Conservation (phyloP, 2,797 vertebrate genomes). For the Craterocephalus amniculus region DNA sequence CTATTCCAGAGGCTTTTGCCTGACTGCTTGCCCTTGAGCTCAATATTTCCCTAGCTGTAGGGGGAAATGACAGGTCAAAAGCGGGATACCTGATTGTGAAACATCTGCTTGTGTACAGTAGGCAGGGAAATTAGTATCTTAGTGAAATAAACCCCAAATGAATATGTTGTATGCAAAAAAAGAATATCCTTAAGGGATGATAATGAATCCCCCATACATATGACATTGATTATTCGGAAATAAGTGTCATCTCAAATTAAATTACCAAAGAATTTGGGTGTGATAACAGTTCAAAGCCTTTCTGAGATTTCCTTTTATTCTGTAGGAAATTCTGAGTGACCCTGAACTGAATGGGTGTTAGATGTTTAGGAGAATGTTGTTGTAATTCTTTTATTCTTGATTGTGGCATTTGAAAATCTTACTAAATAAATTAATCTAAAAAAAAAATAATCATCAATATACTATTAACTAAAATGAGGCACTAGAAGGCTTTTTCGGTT, state of each 20-base stretch:
- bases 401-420: no score
- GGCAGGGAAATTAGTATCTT: constrained; percentile 53
- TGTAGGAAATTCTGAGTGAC: not conserved
- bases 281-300: constrained; percentile 33
- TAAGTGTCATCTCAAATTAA: constrained; percentile 34
- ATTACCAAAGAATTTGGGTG: constrained; percentile 14
- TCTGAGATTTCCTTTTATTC: constrained; percentile 22
- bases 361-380: not conserved
- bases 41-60: constrained; percentile 56
- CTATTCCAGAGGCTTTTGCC: constrained; percentile 74
- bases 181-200: constrained; percentile 25
- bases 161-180: constrained; percentile 17
- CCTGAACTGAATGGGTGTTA: not conserved
- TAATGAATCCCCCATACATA: constrained; percentile 29
- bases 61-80: constrained; percentile 71
- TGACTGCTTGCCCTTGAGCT: constrained; percentile 71
- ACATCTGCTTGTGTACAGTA: constrained; percentile 40
- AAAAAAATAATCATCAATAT: not conserved
- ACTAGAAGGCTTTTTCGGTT: not conserved
- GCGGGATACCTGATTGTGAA: constrained; percentile 46
- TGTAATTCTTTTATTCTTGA: not conserved
- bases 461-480: not conserved
- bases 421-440: no score
- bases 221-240: constrained; percentile 21
- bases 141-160: constrained; percentile 6